Evolutionary conservation across 2,113 vertebrate genomes (phyloP).

Genomic region (Nesoenas mayeri): DNA sequence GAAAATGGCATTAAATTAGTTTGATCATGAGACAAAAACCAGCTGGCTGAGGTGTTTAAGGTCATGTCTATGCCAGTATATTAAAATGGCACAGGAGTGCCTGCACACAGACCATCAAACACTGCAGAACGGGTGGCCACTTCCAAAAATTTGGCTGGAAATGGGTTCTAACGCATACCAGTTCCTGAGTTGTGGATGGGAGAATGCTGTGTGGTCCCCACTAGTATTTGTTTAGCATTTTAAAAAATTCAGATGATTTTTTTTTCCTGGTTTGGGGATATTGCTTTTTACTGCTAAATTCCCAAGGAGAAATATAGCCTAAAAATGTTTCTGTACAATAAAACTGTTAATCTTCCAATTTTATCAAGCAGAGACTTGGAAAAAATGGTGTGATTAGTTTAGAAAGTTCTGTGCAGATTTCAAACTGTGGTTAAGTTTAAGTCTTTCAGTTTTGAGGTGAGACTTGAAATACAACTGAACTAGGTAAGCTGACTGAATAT

Average conservation of each 20-base stretch:
- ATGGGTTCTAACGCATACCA: fast-evolving
- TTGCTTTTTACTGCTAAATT: not conserved
- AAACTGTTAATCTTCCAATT: not conserved
- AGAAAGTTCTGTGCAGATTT: not conserved
- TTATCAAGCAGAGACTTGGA: not conserved
- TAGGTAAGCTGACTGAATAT: not conserved
- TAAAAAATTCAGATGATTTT: not conserved
- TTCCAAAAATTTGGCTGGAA: not conserved
- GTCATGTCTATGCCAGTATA: not conserved
- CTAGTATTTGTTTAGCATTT: not conserved
- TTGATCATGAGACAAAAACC: fast-evolving
- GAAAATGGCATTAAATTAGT: not conserved
- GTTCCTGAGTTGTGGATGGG: not conserved
- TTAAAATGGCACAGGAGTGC: not conserved
- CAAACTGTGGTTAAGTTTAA: not conserved
- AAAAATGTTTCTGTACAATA: not conserved
- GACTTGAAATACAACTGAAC: not conserved
- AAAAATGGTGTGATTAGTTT: not conserved
- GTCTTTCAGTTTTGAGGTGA: not conserved
- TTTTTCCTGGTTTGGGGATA: not conserved
- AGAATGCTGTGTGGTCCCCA: not conserved
- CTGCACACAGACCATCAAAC: not conserved
- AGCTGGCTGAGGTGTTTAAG: not conserved
- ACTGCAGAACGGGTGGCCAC: not conserved
- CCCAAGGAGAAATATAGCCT: not conserved